Evolutionary conservation across 2,888 invertebrate genomes (phyloP).

Genomic region (Pilophorus perplexus): DNA sequence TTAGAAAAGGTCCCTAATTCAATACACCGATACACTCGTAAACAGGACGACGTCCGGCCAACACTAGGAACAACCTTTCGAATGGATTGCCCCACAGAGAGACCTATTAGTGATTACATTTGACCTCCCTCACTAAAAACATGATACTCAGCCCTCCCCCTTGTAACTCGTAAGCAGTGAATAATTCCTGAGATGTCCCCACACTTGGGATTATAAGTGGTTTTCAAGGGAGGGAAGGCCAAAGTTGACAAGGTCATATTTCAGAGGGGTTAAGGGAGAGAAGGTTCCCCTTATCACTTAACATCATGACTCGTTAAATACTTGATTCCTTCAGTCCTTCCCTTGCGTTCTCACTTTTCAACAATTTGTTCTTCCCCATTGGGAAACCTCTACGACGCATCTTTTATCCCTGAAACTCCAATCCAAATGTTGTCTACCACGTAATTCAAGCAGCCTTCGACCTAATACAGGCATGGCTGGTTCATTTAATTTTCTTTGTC

Average conservation of each 20-base stretch:
- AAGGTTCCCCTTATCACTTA: constrained; percentile 38
- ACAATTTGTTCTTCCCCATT: too few species aligned
- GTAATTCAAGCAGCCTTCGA: too few species aligned
- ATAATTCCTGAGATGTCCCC: constrained; percentile 24
- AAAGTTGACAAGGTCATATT: constrained; percentile 35
- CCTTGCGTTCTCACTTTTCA: background rate
- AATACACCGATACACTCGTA: too few species aligned
- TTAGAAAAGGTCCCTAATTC: too few species aligned
- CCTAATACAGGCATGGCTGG: too few species aligned
- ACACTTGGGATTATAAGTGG: constrained; percentile 21
- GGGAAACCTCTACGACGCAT: too few species aligned
- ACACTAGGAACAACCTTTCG: background rate
- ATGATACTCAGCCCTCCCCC: background rate
- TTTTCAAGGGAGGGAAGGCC: constrained; percentile 2
- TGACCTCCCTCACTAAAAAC: constrained; percentile 16
- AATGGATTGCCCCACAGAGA: constrained; percentile 3
- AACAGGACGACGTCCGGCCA: too few species aligned
- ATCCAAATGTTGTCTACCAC: too few species aligned
- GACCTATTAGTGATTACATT: constrained; percentile 22
- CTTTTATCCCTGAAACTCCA: too few species aligned
- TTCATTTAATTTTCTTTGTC: too few species aligned
- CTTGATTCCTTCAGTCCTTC: constrained; percentile 23
- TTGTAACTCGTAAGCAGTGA: constrained; percentile 10
- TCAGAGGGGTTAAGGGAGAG: constrained; percentile 29
- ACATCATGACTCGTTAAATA: constrained; percentile 40